These are phyloP conservation scores for Tragopan temminckii DNA, from an alignment of 2,797 vertebrate genomes.

Conservation along the genomic window DNA sequence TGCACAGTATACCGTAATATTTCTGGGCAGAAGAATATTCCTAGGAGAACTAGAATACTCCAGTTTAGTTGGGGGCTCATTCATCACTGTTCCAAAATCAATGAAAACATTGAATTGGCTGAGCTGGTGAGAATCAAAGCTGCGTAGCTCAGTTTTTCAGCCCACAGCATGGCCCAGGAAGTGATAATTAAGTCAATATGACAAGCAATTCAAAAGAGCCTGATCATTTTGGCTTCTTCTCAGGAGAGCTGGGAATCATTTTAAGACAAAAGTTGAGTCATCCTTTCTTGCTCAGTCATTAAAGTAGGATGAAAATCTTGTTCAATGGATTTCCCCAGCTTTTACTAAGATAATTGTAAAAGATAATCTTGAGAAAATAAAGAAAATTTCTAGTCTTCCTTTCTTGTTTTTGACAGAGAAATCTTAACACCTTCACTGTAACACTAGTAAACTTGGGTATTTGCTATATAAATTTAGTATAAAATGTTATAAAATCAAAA, in stretches of 20 bases:
- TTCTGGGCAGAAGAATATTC: slow-evolving; percentile 7
- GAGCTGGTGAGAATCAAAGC: neutral
- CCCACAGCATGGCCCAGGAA: neutral
- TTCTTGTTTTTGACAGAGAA: neutral
- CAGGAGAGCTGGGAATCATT: neutral
- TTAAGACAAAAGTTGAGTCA: neutral
- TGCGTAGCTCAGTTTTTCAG: neutral
- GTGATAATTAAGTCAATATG: neutral
- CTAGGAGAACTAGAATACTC: neutral
- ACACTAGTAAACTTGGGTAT: neutral
- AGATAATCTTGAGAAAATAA: neutral
- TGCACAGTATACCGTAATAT: neutral
- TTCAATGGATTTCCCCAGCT: neutral
- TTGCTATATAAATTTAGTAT: neutral
- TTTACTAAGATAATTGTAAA: neutral
- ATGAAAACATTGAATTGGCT: neutral
- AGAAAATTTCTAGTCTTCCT: neutral
- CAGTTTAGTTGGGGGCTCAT: neutral
- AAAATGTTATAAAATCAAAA: neutral
- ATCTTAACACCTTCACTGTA: neutral
- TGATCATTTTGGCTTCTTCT: neutral
- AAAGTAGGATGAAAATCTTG: neutral
- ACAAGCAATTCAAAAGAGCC: neutral
- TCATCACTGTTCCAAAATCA: neutral
- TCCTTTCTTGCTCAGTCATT: neutral